Evolutionary conservation across 1,140 invertebrate species (phyloP), one percentile per base, ranked within the genome.

Genomic region (Aporrectodea caliginosa): DNA sequence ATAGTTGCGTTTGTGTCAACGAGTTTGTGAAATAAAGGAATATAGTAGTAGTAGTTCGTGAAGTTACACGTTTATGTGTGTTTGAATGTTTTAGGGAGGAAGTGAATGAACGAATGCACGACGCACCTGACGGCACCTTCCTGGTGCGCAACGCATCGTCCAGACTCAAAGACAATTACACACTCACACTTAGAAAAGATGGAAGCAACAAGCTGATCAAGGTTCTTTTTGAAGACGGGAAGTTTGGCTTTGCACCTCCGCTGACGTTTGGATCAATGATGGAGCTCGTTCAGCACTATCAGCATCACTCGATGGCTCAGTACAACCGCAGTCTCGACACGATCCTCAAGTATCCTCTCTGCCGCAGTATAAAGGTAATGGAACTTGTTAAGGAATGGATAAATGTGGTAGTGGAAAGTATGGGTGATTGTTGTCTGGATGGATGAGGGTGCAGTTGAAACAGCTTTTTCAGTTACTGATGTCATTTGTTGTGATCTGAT

Each of bases 181-280:
- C 97, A 1, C 88, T 99, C 76, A 98, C 97, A 1, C 90, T 99
- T 73, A 35, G 75, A 27, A 35, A 98, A 91, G 95, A 95, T 81
- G 96, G 96, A 75, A 93, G 92, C 77, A 98, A 98, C 85, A 98
- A 98, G 89, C 90, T 99, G 72, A 97, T 99, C 72, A 98, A 98
- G 89, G 98, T 99, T 83, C 94, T 93, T 84, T 92, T 95, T 84
- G n/a, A 68, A 6, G 43, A 95, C 88, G 94, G 94, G 31, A 94
- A 93, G 85, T 92, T 95, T 89, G 97, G 97, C 75, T 98, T 99
- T 86, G 85, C 86, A 70, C 95, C 97, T 85, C 96, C 96, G 0
- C 94, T 92, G 85, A 92, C 92, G 80, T 99, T 97, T 86, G 92
- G 92, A 84, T 97, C 95, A 34, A 95, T 99, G 70, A 93, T 97